Conservation (phyloP, 1,140 invertebrate genomes). For the Andrena cerasifolii region DNA sequence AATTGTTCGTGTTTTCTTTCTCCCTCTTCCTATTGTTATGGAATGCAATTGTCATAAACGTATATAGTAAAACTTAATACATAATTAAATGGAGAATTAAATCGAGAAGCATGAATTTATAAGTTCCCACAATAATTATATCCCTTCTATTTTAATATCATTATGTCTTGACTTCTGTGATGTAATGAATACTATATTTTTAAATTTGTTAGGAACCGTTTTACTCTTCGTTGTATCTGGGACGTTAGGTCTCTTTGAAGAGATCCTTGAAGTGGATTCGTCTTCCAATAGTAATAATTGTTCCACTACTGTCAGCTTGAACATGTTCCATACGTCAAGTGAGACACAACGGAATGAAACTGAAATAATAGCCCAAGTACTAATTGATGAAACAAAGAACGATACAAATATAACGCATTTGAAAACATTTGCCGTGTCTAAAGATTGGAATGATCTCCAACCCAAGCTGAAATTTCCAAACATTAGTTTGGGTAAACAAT, state of each 20-base stretch:
- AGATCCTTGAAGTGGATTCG: slow-evolving; percentile 55
- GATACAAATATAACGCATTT: slow-evolving; percentile 73
- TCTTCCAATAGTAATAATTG: slow-evolving; percentile 63
- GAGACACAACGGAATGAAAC: slow-evolving; percentile 16
- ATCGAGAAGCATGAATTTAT: too few species aligned
- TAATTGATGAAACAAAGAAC: slow-evolving; percentile 45
- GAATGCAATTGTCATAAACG: too few species aligned
- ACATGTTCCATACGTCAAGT: slow-evolving; percentile 62
- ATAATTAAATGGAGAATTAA: too few species aligned
- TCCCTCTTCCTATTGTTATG: too few species aligned
- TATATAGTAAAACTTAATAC: too few species aligned
- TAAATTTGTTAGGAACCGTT: slow-evolving; percentile 59
- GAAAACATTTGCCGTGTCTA: slow-evolving; percentile 63
- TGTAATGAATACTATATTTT: background rate
- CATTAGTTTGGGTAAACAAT: slow-evolving; percentile 69
- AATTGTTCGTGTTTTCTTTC: background rate
- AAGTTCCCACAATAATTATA: too few species aligned
- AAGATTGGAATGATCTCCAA: slow-evolving; percentile 68
- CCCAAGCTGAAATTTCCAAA: slow-evolving; percentile 76
- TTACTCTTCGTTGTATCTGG: slow-evolving; percentile 53
- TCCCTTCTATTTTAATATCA: background rate
- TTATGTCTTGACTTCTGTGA: background rate
- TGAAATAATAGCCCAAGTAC: slow-evolving; percentile 37
- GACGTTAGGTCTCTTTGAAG: slow-evolving; percentile 50
- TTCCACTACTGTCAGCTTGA: slow-evolving; percentile 67